phyloP scores from a whole-genome alignment of 2,113 vertebrate genomes.

The Cygnus buccinator region DNA sequence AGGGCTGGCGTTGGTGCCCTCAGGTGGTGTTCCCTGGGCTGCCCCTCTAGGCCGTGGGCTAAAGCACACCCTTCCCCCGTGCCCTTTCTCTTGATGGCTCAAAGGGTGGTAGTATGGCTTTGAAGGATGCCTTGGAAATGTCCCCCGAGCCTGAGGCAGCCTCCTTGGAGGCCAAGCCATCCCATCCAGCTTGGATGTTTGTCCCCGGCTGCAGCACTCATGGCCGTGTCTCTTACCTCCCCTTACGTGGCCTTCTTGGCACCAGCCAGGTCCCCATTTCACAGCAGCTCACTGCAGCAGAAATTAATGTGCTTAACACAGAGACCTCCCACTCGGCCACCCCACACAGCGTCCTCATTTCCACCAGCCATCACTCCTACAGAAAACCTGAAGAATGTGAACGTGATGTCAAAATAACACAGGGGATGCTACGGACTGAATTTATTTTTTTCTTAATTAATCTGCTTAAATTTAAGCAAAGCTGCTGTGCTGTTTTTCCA shows the following conservation, averaged over 20 bases:
- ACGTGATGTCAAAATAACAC: neutral
- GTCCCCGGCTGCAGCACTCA: neutral
- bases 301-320: neutral
- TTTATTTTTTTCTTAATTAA: neutral
- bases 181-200: accelerated
- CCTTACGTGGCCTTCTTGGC: neutral
- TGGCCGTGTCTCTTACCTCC: accelerated
- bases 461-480: neutral
- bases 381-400: neutral
- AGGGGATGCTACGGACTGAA: neutral
- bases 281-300: neutral
- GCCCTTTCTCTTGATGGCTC: neutral
- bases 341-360: neutral
- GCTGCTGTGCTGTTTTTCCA: neutral
- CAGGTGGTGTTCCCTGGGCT: too few relatives aligned
- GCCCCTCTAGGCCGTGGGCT: neutral
- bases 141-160: neutral
- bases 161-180: neutral
- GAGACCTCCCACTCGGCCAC: neutral
- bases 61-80: neutral
- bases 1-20: neutral
- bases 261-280: neutral
- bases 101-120: neutral
- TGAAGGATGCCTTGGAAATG: neutral
- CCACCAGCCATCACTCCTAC: neutral